Conservation (phyloP, 2,797 vertebrate genomes). For the Huso huso region DNA sequence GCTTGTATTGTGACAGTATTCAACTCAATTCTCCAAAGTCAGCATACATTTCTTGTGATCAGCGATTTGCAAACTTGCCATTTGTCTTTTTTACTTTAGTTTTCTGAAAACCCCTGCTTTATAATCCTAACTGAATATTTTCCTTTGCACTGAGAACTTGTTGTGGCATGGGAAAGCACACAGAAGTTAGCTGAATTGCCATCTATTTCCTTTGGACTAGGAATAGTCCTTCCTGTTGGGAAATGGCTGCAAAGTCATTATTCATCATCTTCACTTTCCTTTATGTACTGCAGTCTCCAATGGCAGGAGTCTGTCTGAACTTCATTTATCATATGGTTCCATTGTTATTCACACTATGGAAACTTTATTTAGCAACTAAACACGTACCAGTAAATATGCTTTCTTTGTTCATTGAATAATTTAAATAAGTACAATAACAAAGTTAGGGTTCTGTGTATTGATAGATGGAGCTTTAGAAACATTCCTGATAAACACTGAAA, state of each 20-base stretch:
- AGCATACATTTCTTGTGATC: slow-evolving; percentile 60
- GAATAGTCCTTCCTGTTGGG: slow-evolving; percentile 46
- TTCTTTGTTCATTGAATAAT: neutral
- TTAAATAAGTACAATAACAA: no score
- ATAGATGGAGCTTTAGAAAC: no score
- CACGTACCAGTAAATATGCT: neutral
- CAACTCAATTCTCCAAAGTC: slow-evolving; percentile 60
- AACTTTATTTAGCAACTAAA: slow-evolving; percentile 7
- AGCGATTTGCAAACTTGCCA: slow-evolving; percentile 51
- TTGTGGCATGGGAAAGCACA: slow-evolving; percentile 10
- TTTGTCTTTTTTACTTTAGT: slow-evolving; percentile 30
- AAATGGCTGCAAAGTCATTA: slow-evolving; percentile 50
- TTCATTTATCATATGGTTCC: slow-evolving; percentile 50
- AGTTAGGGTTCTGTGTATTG: no score
- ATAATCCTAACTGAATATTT: slow-evolving; percentile 24
- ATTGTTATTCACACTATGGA: slow-evolving; percentile 7
- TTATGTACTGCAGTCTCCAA: slow-evolving; percentile 43
- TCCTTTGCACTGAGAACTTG: slow-evolving; percentile 19
- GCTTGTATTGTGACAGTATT: slow-evolving; percentile 47
- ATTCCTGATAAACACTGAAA: no score
- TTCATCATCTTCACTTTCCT: slow-evolving; percentile 54
- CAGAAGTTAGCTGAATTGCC: slow-evolving; percentile 36
- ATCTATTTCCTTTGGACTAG: slow-evolving; percentile 41
- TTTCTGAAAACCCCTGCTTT: neutral
- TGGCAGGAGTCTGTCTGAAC: slow-evolving; percentile 54